phyloP scores from a whole-genome alignment of 2,888 invertebrate genomes.

The Arctia plantaginis region DNA sequence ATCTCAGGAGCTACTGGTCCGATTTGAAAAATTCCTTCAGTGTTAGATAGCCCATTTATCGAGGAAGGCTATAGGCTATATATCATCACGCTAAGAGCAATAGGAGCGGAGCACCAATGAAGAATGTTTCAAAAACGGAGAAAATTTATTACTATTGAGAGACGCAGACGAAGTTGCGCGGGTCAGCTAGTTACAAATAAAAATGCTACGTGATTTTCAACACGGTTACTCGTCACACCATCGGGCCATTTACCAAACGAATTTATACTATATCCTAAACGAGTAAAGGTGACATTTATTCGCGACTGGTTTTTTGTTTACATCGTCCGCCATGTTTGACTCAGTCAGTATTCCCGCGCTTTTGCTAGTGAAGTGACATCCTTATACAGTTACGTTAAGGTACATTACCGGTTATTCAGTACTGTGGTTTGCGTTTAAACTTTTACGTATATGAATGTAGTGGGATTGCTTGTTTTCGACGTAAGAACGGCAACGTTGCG shows the following conservation, averaged over 20 bases:
- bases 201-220: slow-evolving; percentile 55
- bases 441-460: slow-evolving; percentile 30
- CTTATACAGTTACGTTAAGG: slow-evolving; percentile 25
- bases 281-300: neutral
- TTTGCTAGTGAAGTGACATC: slow-evolving; percentile 30
- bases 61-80: too few species aligned
- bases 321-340: slow-evolving; percentile 44
- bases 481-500: slow-evolving; percentile 72
- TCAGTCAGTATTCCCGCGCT: slow-evolving; percentile 28
- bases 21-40: too few species aligned
- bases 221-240: slow-evolving; percentile 39
- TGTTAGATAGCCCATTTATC: too few species aligned
- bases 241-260: slow-evolving; percentile 20
- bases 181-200: slow-evolving; percentile 23
- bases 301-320: slow-evolving; percentile 44
- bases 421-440: slow-evolving; percentile 17
- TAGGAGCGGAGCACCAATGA: too few species aligned
- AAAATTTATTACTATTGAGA: too few species aligned
- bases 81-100: too few species aligned
- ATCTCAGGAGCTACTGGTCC: too few species aligned
- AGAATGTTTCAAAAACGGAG: too few species aligned
- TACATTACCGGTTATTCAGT: slow-evolving; percentile 28
- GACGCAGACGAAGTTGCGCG: too few species aligned
- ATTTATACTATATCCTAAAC: neutral
- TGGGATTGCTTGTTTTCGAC: slow-evolving; percentile 61